Evolutionary conservation across 2,113 vertebrate species (phyloP).

Genomic region (Macaca mulatta): DNA sequence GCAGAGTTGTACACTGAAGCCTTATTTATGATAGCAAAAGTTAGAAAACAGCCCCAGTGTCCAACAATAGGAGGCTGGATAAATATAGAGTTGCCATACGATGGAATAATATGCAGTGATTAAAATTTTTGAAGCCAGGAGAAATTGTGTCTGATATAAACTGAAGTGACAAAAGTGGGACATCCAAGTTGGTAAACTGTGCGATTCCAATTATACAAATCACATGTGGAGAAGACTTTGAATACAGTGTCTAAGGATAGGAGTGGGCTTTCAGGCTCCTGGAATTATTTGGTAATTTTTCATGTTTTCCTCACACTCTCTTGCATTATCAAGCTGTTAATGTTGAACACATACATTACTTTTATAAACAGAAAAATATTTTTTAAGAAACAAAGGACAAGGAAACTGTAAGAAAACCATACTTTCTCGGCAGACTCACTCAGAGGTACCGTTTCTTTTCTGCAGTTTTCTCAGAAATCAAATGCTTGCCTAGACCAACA

Average conservation of each 20-base stretch:
- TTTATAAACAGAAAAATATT: not conserved
- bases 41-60: not conserved
- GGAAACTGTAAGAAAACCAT: not conserved
- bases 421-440: not conserved
- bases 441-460: not conserved
- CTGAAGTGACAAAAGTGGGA: not conserved
- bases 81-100: not conserved
- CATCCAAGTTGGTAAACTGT: not conserved
- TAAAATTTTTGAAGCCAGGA: not conserved
- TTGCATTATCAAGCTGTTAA: not conserved
- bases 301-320: not conserved
- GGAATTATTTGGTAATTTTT: not conserved
- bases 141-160: not conserved
- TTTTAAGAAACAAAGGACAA: not conserved
- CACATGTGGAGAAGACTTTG: too few relatives aligned
- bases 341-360: not conserved
- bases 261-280: not conserved
- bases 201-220: not conserved
- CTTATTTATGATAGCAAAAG: constrained; percentile 3
- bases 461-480: not conserved
- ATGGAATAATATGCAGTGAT: not conserved
- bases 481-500: not conserved
- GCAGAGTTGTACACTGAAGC: not conserved
- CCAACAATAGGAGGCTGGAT: not conserved
- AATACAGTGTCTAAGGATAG: not conserved